Conservation (phyloP, 1,140 invertebrate species). For the Eupristina koningsbergeri region DNA sequence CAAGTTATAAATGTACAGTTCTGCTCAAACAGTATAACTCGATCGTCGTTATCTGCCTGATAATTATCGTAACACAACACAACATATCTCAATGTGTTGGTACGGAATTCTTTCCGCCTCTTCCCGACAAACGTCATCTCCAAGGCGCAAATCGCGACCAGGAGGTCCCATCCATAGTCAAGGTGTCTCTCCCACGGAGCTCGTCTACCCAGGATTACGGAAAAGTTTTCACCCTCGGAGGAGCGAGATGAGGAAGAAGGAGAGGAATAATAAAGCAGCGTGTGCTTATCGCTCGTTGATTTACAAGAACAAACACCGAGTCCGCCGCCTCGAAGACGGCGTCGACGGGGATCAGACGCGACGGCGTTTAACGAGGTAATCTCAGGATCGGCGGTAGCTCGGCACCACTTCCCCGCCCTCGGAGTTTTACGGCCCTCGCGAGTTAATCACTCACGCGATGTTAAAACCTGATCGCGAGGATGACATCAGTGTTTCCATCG, state of each 20-base stretch:
- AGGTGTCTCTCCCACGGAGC: background rate
- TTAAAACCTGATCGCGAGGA: background rate
- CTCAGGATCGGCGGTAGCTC: slow-evolving; percentile 60
- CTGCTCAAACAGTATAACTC: background rate
- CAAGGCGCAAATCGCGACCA: background rate
- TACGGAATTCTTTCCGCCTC: background rate
- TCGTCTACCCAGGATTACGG: slow-evolving; percentile 58
- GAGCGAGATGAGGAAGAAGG: background rate
- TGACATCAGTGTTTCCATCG: background rate
- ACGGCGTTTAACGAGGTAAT: slow-evolving; percentile 71
- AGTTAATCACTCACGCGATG: slow-evolving; percentile 65
- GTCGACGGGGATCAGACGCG: slow-evolving; percentile 62
- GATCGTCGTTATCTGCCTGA: slow-evolving; percentile 17
- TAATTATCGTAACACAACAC: background rate
- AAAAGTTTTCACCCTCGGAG: slow-evolving; percentile 59
- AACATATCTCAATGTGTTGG: background rate
- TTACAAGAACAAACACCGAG: slow-evolving; percentile 70
- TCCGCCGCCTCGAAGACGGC: background rate
- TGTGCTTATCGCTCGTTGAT: slow-evolving; percentile 69
- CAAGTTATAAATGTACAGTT: background rate
- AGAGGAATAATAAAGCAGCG: slow-evolving; percentile 15
- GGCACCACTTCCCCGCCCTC: slow-evolving; percentile 6
- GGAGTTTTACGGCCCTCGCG: slow-evolving; percentile 54
- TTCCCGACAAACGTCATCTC: background rate
- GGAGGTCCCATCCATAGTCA: background rate